A percentile compares a stretch with the other conserved stretches of the same genome.
These are phyloP conservation scores for Odocoileus virginianus DNA, from an alignment of 2,113 vertebrate genomes.

Conservation along the genomic window DNA sequence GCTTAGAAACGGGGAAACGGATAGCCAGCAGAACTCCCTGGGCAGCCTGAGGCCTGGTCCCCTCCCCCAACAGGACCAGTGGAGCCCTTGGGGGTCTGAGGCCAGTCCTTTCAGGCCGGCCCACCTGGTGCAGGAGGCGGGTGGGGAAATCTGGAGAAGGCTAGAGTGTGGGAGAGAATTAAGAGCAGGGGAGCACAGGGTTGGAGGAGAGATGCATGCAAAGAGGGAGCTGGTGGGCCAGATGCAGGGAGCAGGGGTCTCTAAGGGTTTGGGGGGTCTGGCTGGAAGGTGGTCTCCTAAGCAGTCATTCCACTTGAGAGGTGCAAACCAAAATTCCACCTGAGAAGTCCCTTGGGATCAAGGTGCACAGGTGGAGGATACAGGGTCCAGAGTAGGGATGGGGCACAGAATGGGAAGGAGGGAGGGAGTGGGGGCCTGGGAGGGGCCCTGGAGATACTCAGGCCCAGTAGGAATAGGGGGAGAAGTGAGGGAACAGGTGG, in stretches of 20 bases:
- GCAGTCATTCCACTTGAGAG: not conserved
- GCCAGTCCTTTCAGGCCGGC: slow-evolving; percentile 80
- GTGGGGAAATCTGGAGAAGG: not conserved
- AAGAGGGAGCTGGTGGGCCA: not conserved
- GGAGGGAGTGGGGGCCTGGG: not conserved
- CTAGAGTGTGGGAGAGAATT: not conserved
- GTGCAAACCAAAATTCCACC: not conserved
- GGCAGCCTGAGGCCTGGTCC: not conserved
- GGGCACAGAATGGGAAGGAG: not conserved
- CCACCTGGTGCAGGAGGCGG: slow-evolving; percentile 15
- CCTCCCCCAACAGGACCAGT: not conserved
- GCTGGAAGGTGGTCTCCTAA: not conserved
- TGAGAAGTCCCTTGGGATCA: not conserved
- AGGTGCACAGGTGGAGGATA: not conserved
- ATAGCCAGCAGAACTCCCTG: not conserved
- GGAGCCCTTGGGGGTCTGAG: not conserved
- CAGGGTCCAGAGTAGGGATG: not conserved
- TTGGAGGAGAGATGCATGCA: not conserved
- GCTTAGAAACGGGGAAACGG: not conserved
- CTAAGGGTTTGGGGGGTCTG: not conserved
- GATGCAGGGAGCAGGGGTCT: not conserved
- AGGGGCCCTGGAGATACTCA: not conserved
- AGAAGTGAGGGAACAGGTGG: not conserved
- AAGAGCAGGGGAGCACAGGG: not conserved
- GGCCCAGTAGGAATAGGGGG: not conserved